These are phyloP conservation scores for Philotrypesis tridentata DNA, from an alignment of 1,140 invertebrate species.

Conservation along the genomic window DNA sequence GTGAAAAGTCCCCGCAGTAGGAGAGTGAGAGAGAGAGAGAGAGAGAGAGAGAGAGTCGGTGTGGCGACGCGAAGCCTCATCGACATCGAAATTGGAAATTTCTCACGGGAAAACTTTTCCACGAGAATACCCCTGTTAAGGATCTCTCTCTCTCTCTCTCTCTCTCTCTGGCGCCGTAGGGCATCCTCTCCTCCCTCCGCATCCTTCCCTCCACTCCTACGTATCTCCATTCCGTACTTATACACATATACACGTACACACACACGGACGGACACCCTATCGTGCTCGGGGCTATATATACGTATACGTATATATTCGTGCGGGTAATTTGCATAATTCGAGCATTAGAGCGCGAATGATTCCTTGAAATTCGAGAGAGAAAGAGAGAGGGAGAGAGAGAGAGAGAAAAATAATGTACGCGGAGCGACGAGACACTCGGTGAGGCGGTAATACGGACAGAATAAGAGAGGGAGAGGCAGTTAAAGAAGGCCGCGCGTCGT, in stretches of 20 bases:
- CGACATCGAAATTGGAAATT: constrained; percentile 41
- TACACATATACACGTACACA: too few species aligned
- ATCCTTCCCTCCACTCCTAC: neutral
- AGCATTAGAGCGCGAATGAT: constrained; percentile 41
- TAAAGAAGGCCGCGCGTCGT: too few species aligned
- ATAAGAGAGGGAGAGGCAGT: too few species aligned
- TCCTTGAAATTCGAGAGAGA: constrained; percentile 13
- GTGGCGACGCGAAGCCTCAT: neutral
- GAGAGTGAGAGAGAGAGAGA: too few species aligned
- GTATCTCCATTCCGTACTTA: too few species aligned
- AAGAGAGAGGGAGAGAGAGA: too few species aligned
- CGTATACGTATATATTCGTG: neutral
- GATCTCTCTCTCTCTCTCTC: too few species aligned
- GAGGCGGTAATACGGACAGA: neutral
- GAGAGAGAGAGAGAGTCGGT: neutral
- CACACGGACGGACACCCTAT: constrained; percentile 19
- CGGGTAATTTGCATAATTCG: constrained; percentile 45
- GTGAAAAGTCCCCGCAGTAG: constrained; percentile 9
- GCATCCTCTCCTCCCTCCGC: neutral
- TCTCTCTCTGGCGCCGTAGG: constrained; percentile 35
- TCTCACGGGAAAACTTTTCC: constrained; percentile 38
- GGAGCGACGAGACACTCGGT: too few species aligned
- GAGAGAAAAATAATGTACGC: too few species aligned
- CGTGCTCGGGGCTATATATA: neutral
- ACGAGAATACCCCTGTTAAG: constrained; percentile 39